Evolutionary conservation across 1,140 invertebrate species (phyloP).

Genomic region (Camponotus vicinus): DNA sequence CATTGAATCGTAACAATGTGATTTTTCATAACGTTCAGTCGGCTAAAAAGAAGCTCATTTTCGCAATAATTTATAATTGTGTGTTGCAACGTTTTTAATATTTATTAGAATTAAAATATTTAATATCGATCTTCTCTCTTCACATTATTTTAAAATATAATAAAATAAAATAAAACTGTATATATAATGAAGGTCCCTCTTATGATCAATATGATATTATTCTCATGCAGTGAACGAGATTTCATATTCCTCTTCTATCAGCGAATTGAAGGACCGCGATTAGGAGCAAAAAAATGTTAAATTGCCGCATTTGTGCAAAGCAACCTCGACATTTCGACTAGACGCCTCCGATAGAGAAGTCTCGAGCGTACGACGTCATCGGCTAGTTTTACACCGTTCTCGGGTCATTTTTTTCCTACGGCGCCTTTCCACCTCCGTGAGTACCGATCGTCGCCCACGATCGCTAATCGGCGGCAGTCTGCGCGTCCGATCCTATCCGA

Average conservation of each 20-base stretch:
- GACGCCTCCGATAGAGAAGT: constrained; percentile 41
- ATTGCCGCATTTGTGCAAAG: neutral
- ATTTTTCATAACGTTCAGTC: neutral
- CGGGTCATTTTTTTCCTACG: constrained; percentile 65
- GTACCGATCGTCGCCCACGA: constrained; percentile 73
- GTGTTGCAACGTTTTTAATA: neutral
- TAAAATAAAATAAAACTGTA: neutral
- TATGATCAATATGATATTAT: neutral
- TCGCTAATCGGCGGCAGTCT: constrained; percentile 67
- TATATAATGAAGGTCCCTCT: no score
- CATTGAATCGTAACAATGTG: neutral
- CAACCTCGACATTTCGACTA: constrained; percentile 30
- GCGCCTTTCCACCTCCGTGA: constrained; percentile 74
- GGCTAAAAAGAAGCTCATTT: neutral
- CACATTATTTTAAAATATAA: neutral
- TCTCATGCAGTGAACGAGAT: neutral
- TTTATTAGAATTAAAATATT: neutral
- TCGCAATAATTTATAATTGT: neutral
- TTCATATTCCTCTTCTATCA: neutral
- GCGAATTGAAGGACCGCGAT: neutral
- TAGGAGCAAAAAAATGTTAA: neutral
- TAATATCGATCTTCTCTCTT: neutral
- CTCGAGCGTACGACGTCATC: constrained; percentile 65
- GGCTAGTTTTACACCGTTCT: constrained; percentile 67
- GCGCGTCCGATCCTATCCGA: constrained; percentile 72